Percentiles rank a stretch among this genome's conserved stretches.
Evolutionary conservation across 2,113 vertebrate species (phyloP).

Genomic region (Perca fluviatilis): DNA sequence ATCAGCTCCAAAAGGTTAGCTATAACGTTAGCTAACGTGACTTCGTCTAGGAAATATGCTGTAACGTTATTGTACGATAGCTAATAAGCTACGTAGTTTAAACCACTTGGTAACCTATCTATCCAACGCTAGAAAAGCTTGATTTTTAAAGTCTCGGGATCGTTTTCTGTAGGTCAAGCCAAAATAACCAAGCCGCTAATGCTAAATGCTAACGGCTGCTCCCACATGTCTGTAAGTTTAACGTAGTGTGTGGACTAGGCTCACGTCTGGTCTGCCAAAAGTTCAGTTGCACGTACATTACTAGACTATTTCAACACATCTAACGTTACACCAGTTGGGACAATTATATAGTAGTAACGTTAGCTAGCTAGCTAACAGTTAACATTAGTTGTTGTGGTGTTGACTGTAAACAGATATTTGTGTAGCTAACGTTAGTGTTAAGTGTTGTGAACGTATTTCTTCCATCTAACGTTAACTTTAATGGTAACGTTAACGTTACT

Average conservation of each 20-base stretch:
- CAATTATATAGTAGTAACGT: neutral
- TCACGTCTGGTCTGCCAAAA: neutral
- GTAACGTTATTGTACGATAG: neutral
- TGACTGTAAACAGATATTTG: neutral
- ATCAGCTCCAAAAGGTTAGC: constrained; percentile 40
- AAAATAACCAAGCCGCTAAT: constrained; percentile 37
- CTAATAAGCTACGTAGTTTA: neutral
- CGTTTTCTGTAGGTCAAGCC: neutral
- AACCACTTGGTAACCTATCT: rapidly evolving
- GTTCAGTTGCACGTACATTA: neutral
- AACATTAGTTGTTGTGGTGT: neutral
- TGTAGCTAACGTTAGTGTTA: neutral
- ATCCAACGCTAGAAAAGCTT: rapidly evolving
- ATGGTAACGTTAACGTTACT: neutral
- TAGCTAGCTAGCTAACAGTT: no score
- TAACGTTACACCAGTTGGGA: no score
- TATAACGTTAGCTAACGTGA: constrained; percentile 27
- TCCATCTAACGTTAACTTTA: neutral
- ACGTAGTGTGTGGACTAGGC: neutral
- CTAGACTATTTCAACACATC: neutral
- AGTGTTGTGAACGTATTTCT: neutral
- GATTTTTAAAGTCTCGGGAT: neutral
- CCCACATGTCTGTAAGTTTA: constrained; percentile 59
- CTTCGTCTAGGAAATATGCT: neutral
- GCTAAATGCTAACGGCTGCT: constrained; percentile 73